phyloP scores from a whole-genome alignment of 2,113 vertebrate species.

The Zosterops hypoxanthus region DNA sequence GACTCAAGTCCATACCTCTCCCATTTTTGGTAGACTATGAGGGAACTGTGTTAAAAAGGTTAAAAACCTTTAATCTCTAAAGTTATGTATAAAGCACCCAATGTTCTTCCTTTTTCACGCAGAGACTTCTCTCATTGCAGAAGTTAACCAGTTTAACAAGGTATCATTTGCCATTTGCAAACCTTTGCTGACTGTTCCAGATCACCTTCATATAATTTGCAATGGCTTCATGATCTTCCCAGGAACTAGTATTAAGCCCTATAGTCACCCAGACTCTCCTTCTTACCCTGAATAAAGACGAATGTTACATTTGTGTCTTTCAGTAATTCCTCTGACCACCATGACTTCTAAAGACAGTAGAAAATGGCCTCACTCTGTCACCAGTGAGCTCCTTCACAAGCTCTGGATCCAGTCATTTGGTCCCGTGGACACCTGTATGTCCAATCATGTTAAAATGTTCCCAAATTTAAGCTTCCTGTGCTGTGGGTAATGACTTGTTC shows the following conservation, averaged over 20 bases:
- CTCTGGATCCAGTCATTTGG: not conserved
- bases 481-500: not conserved
- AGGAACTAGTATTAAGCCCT: not conserved
- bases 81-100: not conserved
- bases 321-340: not conserved
- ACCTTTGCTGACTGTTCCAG: not conserved
- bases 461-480: not conserved
- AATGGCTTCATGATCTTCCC: not conserved
- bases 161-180: not conserved
- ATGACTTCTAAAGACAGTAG: not conserved
- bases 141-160: not conserved
- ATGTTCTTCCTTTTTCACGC: not conserved
- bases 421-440: not conserved
- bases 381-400: not conserved
- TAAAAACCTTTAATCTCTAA: not conserved
- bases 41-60: not conserved
- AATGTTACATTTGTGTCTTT: not conserved
- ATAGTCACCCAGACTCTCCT: not conserved
- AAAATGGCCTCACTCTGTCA: not conserved
- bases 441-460: not conserved
- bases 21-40: not conserved
- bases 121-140: not conserved
- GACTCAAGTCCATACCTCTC: fast-evolving
- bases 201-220: not conserved
- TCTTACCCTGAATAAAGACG: not conserved